Base-by-base conservation (phyloP, 2,113 vertebrate species). In the Hiodon alosoides region DNA sequence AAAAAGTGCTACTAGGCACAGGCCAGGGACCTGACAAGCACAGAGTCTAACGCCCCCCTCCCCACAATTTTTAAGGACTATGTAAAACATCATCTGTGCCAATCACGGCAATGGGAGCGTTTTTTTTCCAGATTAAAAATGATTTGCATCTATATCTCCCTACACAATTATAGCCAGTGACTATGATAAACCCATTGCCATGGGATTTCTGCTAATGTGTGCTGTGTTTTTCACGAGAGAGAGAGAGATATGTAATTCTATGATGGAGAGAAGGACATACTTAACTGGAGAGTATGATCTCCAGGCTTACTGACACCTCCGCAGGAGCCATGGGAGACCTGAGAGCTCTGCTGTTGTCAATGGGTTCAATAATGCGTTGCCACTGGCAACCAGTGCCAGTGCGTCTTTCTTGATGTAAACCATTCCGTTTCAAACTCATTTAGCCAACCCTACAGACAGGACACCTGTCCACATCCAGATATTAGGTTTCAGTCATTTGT, bases 361-460 rank as follows among this genome's bases (percentile, higher is more conserved):
- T 51, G 69, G 66, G 16, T n/a, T 62, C 57, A 58, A 62, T 54
- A 54, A 72, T 48, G 47, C 69, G 76, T 71, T 80, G 70, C 76
- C 57, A 62, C 3, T 70, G 72, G 73, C 76, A 73, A 78, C 79
- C 62, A 61, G 57, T 60, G 17, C 6, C 47, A 71, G 47, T 76
- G 58, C 46, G 31, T 48, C 52, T 75, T 68, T 58, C 67, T 51
- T 60, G 17, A 9, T 53, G 53, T 57, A 75, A 74, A 67, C 16
- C 62, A 31, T 48, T 11, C 13, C 48, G 57, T 66, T 57, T 74
- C 67, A 54, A n/a, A 69, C 50, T n/a, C n/a, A 53, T 69, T 53
- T 69, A n/a, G 50, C 11, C 53, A 14, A 31, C 31, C 31, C 31
- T 31, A 31, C 31, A 31, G 31, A 31, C 31, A 31, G 31, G 31